Evolutionary conservation across 1,140 invertebrate species (phyloP), one percentile per base, ranked within the genome.

Genomic region (Camponotus pennsylvanicus): DNA sequence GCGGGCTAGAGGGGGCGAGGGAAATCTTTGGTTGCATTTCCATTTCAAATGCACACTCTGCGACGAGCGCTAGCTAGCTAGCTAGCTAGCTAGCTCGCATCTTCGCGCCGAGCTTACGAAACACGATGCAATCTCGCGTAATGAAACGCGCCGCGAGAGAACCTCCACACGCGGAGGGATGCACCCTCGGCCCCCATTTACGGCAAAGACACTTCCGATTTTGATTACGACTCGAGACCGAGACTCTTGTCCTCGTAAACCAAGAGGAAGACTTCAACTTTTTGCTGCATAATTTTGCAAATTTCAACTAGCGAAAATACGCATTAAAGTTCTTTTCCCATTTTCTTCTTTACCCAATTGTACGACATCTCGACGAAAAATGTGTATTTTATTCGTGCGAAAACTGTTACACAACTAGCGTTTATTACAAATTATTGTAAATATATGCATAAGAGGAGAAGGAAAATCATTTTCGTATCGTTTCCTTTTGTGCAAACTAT

Each of bases 111-210:
- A 63, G 34, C 66, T 85, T 57, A 18, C 70, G 82, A 91, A 88
- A 86, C 88, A 85, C 86, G 88, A 89, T 89, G 91, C 88, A 90
- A 92, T 93, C 93, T 91, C 84, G 88, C 84, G 91, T 92, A 93
- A 94, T 94, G 89, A 93, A 94, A 94, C 92, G 21, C 57, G 18
- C 40, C 71, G 18, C 18, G 3, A 32, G 37, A 55, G 52, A 57
- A 57, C 70, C 27, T 27, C 1, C 27, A 73, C 52, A 57, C 18
- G 52, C 34, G 7, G 27, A 27, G 27, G 79, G 55, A 73, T 80
- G 57, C 34, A 52, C 15, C 4, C 45, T 32, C 15, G 15, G 5
- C 11, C 5, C 21, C 57, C 42, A 9, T 66, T 66, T 66, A 37
- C 55, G 49, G 15, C 45, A 18, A 55, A 52, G 15, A 42, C 40